Base-by-base conservation (phyloP, 2,888 invertebrate genomes). In the Drosophila crucigera region DNA sequence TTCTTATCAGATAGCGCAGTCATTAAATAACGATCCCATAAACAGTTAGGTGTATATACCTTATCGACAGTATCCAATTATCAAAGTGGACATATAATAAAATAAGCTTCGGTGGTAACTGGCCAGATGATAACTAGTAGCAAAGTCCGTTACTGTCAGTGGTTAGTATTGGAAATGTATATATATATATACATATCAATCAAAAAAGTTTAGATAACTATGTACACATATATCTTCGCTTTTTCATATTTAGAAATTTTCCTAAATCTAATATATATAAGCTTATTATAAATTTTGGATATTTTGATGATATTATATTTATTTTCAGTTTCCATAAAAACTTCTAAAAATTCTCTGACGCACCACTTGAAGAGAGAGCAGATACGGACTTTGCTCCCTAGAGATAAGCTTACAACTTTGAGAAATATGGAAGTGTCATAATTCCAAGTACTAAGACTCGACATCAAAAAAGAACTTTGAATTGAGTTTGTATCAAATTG, bases 21-120 rank as follows among this genome's bases (percentile, higher is more conserved):
- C 52, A 63, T 54, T 53, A 47, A 68, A 63, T 59, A 60, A 47
- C 30, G 50, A 39, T 68, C 9, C 52, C 55, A 68, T 76, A 68
- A 78, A 68, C 60, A 63, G 54, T 41, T 7, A 58, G 28, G 28
- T 47, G 47, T 63, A 52, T 61, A 60, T 11, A 37, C 80, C 56
- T 79, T 78, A 76, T 73, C 76, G 47, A 39, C 41, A 73, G 50
- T 80, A 79, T 78, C 76, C 76, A 79, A 66, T 73, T 76, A 80
- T 76, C 68, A 73, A 74, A 60, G 39, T 67, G 54, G 50, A 55
- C 70, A 58, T 33, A 65, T 30, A 62, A 53, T 41, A 37, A 37
- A 22, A 66, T 56, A 33, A 49, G 63, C 30, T 69, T 43, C 53
- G 55, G 52, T 69, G 50, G 28, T 61, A 73, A 68, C 52, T 49